These are phyloP conservation scores for Caligus rogercresseyi DNA, from an alignment of 1,140 invertebrate genomes.

Conservation along the genomic window DNA sequence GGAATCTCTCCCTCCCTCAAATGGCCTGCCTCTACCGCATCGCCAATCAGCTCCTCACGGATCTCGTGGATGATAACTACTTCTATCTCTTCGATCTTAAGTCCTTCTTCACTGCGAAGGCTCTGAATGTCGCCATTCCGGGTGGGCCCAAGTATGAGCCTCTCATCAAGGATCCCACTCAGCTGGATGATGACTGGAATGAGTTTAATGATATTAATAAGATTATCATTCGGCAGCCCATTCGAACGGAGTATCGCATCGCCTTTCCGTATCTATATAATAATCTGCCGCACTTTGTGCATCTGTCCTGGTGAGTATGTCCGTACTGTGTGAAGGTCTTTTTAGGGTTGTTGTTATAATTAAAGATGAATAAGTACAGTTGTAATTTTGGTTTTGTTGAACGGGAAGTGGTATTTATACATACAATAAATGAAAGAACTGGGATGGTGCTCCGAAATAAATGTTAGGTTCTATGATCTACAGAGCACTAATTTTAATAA, in stretches of 20 bases:
- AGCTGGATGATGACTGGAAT: constrained; percentile 94
- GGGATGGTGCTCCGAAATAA: too few species aligned
- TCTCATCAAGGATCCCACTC: constrained; percentile 77
- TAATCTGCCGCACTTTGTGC: constrained; percentile 89
- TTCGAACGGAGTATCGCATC: constrained; percentile 96
- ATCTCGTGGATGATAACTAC: constrained; percentile 95
- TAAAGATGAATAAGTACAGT: not conserved
- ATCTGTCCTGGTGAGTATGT: constrained; percentile 54
- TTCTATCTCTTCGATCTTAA: constrained; percentile 98
- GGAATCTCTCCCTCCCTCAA: constrained; percentile 86
- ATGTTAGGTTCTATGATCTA: too few species aligned
- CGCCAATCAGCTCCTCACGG: constrained; percentile 94
- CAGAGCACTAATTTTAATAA: too few species aligned
- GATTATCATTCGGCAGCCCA: constrained; percentile 95
- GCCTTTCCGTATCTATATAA: constrained; percentile 99
- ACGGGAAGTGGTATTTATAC: too few species aligned
- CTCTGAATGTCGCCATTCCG: constrained; percentile 98
- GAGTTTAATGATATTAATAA: constrained; percentile 99
- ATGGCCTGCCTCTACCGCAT: constrained; percentile 93
- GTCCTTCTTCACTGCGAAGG: constrained; percentile 99
- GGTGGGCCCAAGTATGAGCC: constrained; percentile 99
- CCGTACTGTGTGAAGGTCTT: too few species aligned
- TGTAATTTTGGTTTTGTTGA: too few species aligned
- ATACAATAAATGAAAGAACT: too few species aligned
- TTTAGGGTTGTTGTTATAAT: not conserved